Evolutionary conservation across 1,140 invertebrate genomes (phyloP), one percentile per base, ranked within the genome.

Genomic region (Prorops nasuta): DNA sequence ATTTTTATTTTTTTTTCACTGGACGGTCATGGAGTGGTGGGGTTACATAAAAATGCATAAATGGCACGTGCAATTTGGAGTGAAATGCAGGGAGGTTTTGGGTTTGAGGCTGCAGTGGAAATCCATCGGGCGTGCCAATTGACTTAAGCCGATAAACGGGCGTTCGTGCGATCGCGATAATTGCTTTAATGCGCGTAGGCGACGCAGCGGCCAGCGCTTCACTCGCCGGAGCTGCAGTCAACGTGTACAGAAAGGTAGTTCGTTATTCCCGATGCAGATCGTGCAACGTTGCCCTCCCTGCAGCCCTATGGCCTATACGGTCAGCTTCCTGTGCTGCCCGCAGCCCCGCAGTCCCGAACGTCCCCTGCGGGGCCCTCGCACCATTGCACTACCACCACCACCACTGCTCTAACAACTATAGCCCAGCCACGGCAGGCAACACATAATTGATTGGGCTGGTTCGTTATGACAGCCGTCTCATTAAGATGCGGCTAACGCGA

Each of bases 381-480:
- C 17, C 24, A 24, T 28, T 48, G 49, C 46, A 47, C 47, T 52
- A 47, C 52, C 44, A 49, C 49, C 51, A 54, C 54, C 52, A 45
- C 12, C 43, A 6, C 24, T 28, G 4, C 24, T 6, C 10, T 10
- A 10, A 6, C 24, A 51, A 47, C 49, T n/a, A 39, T 18, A 39
- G 24, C 49, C 22, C n/a, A n/a, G n/a, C n/a, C 49, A 38, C 19
- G 20, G 46, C 44, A 45, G 40, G 22, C 41, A 39, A 43, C 42
- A 37, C 57, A 58, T 61, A 64, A 64, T 64, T 64, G 61, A 64
- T 64, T 64, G 61, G 61, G 45, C 41, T 44, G 56, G 61, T 58
- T 64, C 58, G 60, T 64, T 64, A 60, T 61, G 61, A 64, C 56
- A 56, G 54, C 38, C 56, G 61, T 56, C 61, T 64, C 61, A 64